Percentiles rank a stretch among this genome's conserved stretches.
Evolutionary conservation across 2,113 vertebrate species (phyloP).

Genomic region (Microcebus griseorufus): DNA sequence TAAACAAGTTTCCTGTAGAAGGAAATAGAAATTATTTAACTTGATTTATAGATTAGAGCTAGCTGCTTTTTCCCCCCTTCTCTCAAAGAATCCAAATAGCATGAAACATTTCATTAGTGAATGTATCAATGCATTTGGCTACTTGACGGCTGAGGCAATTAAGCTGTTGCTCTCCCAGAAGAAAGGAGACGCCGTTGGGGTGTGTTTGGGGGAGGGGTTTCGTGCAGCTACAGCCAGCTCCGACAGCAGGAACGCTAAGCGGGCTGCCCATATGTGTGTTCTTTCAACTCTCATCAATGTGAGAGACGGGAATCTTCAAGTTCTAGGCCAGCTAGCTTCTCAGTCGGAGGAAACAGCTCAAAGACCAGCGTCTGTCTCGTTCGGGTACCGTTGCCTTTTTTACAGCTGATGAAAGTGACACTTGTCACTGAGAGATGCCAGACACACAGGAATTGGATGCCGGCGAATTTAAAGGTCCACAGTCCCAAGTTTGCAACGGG

Average conservation of each 20-base stretch:
- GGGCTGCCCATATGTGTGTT: not conserved
- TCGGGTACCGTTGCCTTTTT: not conserved
- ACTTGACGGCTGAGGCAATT: constrained; percentile 31
- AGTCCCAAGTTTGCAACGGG: not conserved
- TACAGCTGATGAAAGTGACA: not conserved
- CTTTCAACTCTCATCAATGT: not conserved
- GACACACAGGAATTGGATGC: not conserved
- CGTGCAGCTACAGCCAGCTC: not conserved
- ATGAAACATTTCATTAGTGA: constrained; percentile 53
- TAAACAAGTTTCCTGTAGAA: not conserved
- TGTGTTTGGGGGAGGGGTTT: too few relatives aligned
- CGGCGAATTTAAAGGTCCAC: not conserved
- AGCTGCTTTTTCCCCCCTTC: not conserved
- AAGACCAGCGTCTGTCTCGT: not conserved
- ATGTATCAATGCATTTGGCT: not conserved
- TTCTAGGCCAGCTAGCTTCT: rapidly evolving
- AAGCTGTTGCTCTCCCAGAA: not conserved
- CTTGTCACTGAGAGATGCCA: not conserved
- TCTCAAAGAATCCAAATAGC: not conserved
- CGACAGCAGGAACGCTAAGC: not conserved
- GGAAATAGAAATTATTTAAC: not conserved
- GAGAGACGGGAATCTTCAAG: not conserved
- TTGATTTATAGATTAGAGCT: constrained; percentile 44
- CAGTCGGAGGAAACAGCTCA: not conserved
- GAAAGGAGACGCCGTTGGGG: not conserved